Evolutionary conservation across 2,113 vertebrate species (phyloP).

Genomic region (Chamaetylas fuelleborni): DNA sequence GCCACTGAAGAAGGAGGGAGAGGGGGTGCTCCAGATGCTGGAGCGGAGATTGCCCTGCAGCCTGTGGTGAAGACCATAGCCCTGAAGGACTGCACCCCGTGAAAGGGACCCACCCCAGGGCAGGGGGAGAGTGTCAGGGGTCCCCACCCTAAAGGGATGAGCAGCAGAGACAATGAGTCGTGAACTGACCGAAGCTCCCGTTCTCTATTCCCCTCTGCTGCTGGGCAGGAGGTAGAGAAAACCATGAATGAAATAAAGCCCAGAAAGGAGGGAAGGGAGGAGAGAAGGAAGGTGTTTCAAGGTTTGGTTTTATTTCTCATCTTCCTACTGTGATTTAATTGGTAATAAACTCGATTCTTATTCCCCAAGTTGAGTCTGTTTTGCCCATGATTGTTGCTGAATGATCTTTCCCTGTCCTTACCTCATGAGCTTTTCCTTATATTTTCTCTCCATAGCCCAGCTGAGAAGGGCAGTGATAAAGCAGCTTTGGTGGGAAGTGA

Average conservation of each 20-base stretch:
- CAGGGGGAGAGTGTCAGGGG: too few relatives aligned
- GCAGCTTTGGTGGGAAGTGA: background rate
- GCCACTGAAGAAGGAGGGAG: background rate
- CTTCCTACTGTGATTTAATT: background rate
- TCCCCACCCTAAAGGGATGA: background rate
- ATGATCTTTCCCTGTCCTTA: background rate
- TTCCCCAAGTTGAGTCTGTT: background rate
- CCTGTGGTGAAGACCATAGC: background rate
- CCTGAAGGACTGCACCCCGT: background rate
- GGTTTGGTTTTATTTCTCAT: background rate
- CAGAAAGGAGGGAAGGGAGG: background rate
- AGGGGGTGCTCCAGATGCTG: background rate
- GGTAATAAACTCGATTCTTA: background rate
- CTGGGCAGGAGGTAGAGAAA: background rate
- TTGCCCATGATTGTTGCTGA: background rate
- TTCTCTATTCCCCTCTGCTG: accelerated
- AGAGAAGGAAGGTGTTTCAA: background rate
- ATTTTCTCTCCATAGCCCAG: background rate
- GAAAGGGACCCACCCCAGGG: background rate
- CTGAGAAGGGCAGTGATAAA: background rate
- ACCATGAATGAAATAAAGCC: background rate
- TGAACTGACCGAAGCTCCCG: accelerated
- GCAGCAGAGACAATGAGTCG: background rate
- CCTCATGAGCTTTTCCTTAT: background rate
- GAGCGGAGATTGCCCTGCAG: background rate